Base-by-base conservation (phyloP, 2,113 vertebrate genomes). In the Acrocephalus kingi region DNA sequence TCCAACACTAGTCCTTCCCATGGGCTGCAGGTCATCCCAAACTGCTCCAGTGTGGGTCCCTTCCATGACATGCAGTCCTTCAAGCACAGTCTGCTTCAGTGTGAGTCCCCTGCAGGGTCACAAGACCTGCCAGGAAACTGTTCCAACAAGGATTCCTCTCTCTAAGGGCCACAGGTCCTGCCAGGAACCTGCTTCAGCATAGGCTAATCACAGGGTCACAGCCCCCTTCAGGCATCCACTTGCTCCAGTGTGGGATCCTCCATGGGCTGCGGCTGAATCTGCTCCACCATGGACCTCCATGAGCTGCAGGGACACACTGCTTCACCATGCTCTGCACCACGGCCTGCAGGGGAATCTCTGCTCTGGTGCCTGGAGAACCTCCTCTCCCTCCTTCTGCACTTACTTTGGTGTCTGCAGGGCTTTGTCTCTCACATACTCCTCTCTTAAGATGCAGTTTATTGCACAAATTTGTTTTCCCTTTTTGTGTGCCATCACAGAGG, bases 321-420 rank as follows among this genome's bases (percentile, higher is more conserved):
- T 1, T 54, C 54, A 28, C 39, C 10, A 12, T 18, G 11, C 9
- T 14, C 37, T 39, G 20, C 33, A 30, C 13, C 13, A 10, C 0
- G 0, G 39, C 9, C 61, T 46, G 20, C 39, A 48, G n/a, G 1
- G 9, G 14, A 76, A 55, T 62, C 17, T 13, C 2, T 7, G 21
- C 30, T 41, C 17, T 15, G 6, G 19, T 9, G 15, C 15, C 69
- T 61, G 23, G 4, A 67, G 8, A 6, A 39, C 7, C 15, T 54
- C 46, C 20, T 61, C 0, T 6, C 6, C 2, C 2, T 48, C 17
- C 14, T 51, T 49, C 17, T 55, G 24, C 46, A 54, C 10, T 24
- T 19, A 28, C 10, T 28, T 55, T 22, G 8, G 6, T 55, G 21
- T 41, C 30, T 69, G 13, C 20, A 76, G 18, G 31, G 25, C 8